Conservation (phyloP, 2,888 invertebrate genomes). For the Tenthredo mesomela region DNA sequence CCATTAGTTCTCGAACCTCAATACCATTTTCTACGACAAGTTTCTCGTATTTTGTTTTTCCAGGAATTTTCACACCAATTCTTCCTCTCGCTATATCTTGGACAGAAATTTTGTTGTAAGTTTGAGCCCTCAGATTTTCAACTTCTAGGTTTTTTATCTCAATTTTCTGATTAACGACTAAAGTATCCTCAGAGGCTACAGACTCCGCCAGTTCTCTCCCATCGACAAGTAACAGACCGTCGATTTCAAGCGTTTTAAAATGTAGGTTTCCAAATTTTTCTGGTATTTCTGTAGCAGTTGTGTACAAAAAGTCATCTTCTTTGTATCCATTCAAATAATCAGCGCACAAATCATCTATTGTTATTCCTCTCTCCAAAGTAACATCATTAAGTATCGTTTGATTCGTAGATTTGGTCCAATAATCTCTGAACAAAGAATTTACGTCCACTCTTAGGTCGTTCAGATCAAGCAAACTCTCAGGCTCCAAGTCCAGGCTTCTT, state of each 20-base stretch:
- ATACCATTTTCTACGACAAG: slow-evolving; percentile 58
- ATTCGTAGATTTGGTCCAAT: slow-evolving; percentile 69
- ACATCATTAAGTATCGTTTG: slow-evolving; percentile 63
- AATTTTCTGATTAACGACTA: slow-evolving; percentile 57
- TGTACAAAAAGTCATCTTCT: slow-evolving; percentile 67
- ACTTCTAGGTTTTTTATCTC: slow-evolving; percentile 59
- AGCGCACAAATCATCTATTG: slow-evolving; percentile 64
- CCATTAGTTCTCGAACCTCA: slow-evolving; percentile 58
- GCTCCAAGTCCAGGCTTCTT: slow-evolving; percentile 58
- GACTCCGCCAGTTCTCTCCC: slow-evolving; percentile 20
- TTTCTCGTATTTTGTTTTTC: slow-evolving; percentile 54
- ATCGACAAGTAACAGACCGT: slow-evolving; percentile 55
- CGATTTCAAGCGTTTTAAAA: slow-evolving; percentile 63
- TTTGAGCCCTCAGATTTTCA: slow-evolving; percentile 59
- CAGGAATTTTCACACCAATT: slow-evolving; percentile 50
- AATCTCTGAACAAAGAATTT: slow-evolving; percentile 55
- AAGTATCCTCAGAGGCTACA: slow-evolving; percentile 43
- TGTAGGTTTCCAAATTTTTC: slow-evolving; percentile 58
- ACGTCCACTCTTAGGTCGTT: slow-evolving; percentile 56
- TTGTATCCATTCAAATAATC: slow-evolving; percentile 65
- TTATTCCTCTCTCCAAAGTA: slow-evolving; percentile 62
- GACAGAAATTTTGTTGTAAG: slow-evolving; percentile 67
- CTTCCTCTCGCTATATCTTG: slow-evolving; percentile 51
- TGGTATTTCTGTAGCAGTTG: slow-evolving; percentile 59
- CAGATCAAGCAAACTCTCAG: slow-evolving; percentile 53